Evolutionary conservation across 2,888 invertebrate genomes (phyloP).

Genomic region (Perithous albicinctus): DNA sequence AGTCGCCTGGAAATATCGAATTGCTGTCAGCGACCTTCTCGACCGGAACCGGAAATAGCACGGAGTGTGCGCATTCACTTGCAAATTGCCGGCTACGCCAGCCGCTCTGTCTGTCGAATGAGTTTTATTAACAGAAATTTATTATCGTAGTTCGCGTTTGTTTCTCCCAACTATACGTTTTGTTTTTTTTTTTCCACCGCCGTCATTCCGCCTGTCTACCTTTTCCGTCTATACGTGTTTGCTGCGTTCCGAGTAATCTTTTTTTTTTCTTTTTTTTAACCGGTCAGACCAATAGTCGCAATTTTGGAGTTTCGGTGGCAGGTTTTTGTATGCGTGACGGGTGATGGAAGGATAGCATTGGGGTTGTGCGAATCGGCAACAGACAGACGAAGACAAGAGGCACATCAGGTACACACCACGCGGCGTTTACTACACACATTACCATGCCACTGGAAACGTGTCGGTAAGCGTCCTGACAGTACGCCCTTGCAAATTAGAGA

Average conservation of each 20-base stretch:
- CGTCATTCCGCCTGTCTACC: not conserved
- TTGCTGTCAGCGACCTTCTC: slow-evolving; percentile 58
- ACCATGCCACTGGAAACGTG: slow-evolving; percentile 25
- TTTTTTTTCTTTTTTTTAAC: slow-evolving; percentile 13
- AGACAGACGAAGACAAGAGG: slow-evolving; percentile 21
- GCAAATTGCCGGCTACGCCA: slow-evolving; percentile 57
- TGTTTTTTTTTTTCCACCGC: slow-evolving; percentile 20
- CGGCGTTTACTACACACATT: not conserved
- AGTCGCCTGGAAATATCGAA: slow-evolving; percentile 56
- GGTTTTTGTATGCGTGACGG: slow-evolving; percentile 14
- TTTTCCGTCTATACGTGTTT: slow-evolving; percentile 18
- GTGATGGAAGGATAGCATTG: not conserved
- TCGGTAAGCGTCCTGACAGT: slow-evolving; percentile 35
- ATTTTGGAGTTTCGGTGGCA: slow-evolving; percentile 41
- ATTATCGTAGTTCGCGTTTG: slow-evolving; percentile 51
- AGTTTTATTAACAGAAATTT: slow-evolving; percentile 67
- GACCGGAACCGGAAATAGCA: slow-evolving; percentile 65
- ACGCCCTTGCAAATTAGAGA: slow-evolving; percentile 45
- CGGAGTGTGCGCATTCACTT: slow-evolving; percentile 49
- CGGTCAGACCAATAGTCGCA: slow-evolving; percentile 29
- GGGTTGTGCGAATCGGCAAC: not conserved
- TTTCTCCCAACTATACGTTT: slow-evolving; percentile 30
- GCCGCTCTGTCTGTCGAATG: slow-evolving; percentile 54
- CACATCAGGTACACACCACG: not conserved
- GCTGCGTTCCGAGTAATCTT: not conserved